These are phyloP conservation scores for Drosophila mettleri DNA, from an alignment of 2,888 invertebrate species.

Conservation along the genomic window DNA sequence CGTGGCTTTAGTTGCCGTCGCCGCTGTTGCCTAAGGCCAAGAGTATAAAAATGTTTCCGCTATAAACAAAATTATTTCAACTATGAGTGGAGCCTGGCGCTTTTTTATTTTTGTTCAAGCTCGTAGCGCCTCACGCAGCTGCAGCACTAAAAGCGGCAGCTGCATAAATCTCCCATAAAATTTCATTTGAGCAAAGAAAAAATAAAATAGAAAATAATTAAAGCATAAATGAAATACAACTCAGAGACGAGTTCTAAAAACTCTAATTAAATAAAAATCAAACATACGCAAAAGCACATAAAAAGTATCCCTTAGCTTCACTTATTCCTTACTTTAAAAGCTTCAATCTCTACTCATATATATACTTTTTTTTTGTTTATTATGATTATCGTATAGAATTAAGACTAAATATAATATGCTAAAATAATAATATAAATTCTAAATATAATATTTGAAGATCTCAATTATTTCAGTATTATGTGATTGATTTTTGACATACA, in stretches of 20 bases:
- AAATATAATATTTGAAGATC: too few species aligned
- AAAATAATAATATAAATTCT: too few species aligned
- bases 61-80: slow-evolving; percentile 60
- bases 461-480: too few species aligned
- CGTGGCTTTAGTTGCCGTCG: slow-evolving; percentile 33
- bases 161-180: slow-evolving; percentile 43
- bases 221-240: slow-evolving; percentile 10
- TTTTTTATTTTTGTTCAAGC: slow-evolving; percentile 9
- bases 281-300: not conserved
- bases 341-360: too few species aligned
- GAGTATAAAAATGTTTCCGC: slow-evolving; percentile 48
- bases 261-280: slow-evolving; percentile 36
- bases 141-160: slow-evolving; percentile 40
- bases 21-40: slow-evolving; percentile 28
- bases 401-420: too few species aligned
- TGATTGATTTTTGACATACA: too few species aligned
- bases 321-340: too few species aligned
- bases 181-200: slow-evolving; percentile 21
- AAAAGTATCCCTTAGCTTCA: too few species aligned
- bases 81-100: slow-evolving; percentile 30
- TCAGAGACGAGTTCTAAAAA: slow-evolving; percentile 7
- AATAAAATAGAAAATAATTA: not conserved
- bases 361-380: too few species aligned
- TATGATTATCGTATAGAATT: too few species aligned
- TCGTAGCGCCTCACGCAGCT: slow-evolving; percentile 8